Evolutionary conservation across 2,888 invertebrate species (phyloP), one percentile per base, ranked within the genome.

Genomic region (Chrysina gloriosa): DNA sequence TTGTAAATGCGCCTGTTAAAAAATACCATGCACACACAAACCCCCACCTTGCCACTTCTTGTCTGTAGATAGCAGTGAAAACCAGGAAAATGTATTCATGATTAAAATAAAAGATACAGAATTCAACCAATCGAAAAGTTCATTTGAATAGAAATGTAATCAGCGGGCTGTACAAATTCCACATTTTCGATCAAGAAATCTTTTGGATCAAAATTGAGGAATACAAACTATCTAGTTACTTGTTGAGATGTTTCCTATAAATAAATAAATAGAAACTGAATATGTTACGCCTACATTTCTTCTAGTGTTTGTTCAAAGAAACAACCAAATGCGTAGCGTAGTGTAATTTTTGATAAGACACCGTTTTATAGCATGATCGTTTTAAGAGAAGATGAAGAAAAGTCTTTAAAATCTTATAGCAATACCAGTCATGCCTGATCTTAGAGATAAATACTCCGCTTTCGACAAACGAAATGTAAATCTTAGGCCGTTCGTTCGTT

Each of bases 351-450:
- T 39, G 39, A 58, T 58, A 42, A 42, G 42, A 61, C 42, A 27
- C 27, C 70, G 69, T 71, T 70, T 73, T 73, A 73, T 72, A 71
- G 69, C 73, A 73, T 77, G 72, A 77, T 72, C 71, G 77, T 79
- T 79, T 78, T 79, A 79, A 78, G 45, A 61, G 25, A 61, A 65
- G 23, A 36, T 50, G 25, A 42, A 77, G 31, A 52, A 19, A 52
- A 34, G 34, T 31, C 65, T 67, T 72, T 71, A 72, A 73, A 72
- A 76, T 77, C 75, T 77, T 75, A 80, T 78, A 81, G 81, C 81
- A 81, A 81, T 81, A 81, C 80, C 80, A 79, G 78, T 79, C 79
- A 78, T 80, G 81, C 81, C 81, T 81, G 79, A 80, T 77, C 74
- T 77, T 76, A 74, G 72, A 77, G 76, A 25, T 63, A 76, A 79